Base-by-base conservation (phyloP, 2,797 vertebrate species). In the Eulemur rubriventer region DNA sequence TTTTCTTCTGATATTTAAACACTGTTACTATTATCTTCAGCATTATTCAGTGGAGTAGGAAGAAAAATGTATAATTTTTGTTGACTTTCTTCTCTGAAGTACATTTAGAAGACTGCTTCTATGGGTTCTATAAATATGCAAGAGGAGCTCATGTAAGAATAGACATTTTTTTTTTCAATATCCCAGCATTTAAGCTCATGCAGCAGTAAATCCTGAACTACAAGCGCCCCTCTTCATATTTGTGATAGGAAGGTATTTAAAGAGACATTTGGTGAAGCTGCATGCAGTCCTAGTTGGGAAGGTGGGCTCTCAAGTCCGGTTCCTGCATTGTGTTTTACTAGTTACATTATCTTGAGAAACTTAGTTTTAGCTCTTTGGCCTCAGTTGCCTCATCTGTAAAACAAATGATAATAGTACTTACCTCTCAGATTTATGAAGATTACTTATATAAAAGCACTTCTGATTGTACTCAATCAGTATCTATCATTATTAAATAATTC, bases 1-100 rank as follows among this genome's bases (percentile, higher is more conserved):
- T 75, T 95, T 92, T 79, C 90, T 89, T 70, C 70, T 82, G 61
- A 65, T 86, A 80, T 73, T 96, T 89, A 91, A 96, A 80, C 24
- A 59, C 43, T 86, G 30, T 84, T 92, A 70, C 72, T 70, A 80
- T 43, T 73, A 89, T 76, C n/a, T 55, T 72, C 11, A n/a, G 20
- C 43, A 69, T 14, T 93, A 93, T 41, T 84, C 61, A 61, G 59
- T 82, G 72, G 52, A 61, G 76, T 76, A 61, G 18, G 50, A 57
- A 93, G 57, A 86, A 63, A 89, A 73, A 79, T 33, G 33, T 0
- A n/a, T 59, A 89, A 87, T 7, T 85, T 50, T 48, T 83, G 41
- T 48, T 95, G 87, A 84, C 88, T 96, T 96, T 43, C 92, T 96
- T 88, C 35, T 80, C 89, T 59, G 84, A n/a, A 78, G 7, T 43